These are phyloP conservation scores for Archivesica marissinica DNA, from an alignment of 1,140 invertebrate genomes.

Conservation along the genomic window DNA sequence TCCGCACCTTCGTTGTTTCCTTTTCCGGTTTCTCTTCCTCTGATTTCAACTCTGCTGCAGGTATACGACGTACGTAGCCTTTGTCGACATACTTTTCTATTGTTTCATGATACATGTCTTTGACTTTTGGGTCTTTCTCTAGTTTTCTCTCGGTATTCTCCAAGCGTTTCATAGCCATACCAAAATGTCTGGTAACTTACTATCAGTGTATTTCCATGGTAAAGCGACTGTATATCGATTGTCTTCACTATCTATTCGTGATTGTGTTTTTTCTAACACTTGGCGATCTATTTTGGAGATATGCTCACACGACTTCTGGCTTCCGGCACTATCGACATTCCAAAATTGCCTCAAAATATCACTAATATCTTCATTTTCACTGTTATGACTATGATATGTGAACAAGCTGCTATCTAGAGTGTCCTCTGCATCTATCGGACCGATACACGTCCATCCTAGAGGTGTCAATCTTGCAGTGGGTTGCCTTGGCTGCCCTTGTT, in stretches of 20 bases:
- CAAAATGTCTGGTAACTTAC: not conserved
- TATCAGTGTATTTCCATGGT: slow-evolving; percentile 42
- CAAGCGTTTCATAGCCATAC: not conserved
- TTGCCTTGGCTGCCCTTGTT: not conserved
- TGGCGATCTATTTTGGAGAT: too few relatives aligned
- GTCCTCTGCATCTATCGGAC: not conserved
- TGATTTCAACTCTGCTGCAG: too few relatives aligned
- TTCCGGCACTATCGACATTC: not conserved
- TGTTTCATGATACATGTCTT: not conserved
- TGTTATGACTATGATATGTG: too few relatives aligned
- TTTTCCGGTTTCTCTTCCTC: too few relatives aligned
- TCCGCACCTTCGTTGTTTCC: slow-evolving; percentile 52
- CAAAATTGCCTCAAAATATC: not conserved
- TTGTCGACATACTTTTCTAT: slow-evolving; percentile 9
- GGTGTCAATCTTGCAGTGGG: slow-evolving; percentile 20
- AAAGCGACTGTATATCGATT: slow-evolving; percentile 15
- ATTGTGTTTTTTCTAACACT: not conserved
- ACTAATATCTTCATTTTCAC: too few relatives aligned
- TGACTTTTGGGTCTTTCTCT: slow-evolving; percentile 24
- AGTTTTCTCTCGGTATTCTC: slow-evolving; percentile 31
- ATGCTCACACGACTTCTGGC: not conserved
- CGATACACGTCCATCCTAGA: slow-evolving; percentile 29
- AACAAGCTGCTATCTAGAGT: too few relatives aligned
- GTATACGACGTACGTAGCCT: slow-evolving; percentile 1
- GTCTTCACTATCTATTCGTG: not conserved